Percentiles rank a stretch among this genome's conserved stretches.
These are phyloP conservation scores for Lymantria dispar DNA, from an alignment of 2,888 invertebrate species.

Conservation along the genomic window DNA sequence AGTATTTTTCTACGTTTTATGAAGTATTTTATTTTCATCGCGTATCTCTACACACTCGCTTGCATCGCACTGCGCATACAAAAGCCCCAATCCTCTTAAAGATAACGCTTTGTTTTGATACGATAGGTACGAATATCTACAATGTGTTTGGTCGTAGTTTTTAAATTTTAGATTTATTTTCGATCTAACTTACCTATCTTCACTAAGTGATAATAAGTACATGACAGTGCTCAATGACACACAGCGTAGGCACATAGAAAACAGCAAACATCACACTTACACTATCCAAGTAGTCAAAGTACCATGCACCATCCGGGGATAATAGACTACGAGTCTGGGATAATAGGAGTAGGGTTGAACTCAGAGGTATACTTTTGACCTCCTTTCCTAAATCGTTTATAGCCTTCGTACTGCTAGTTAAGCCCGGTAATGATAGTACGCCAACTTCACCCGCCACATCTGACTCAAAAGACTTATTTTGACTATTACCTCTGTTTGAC, in stretches of 20 bases:
- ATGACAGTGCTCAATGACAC: not conserved
- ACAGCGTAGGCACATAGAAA: constrained; percentile 39
- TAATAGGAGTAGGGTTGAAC: constrained; percentile 62
- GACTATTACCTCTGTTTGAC: constrained; percentile 44
- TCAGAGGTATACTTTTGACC: constrained; percentile 59
- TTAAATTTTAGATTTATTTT: not conserved
- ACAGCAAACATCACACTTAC: constrained; percentile 68
- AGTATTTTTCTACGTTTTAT: too few relatives aligned
- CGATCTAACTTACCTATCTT: too few relatives aligned
- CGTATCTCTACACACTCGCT: too few relatives aligned
- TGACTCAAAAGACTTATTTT: constrained; percentile 31
- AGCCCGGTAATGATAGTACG: constrained; percentile 61
- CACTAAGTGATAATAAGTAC: not conserved
- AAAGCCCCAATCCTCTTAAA: too few relatives aligned
- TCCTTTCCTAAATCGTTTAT: constrained; percentile 65
- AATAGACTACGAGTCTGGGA: constrained; percentile 65
- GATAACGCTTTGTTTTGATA: too few relatives aligned
- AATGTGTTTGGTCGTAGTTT: too few relatives aligned
- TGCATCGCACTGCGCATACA: too few relatives aligned
- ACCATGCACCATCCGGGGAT: constrained; percentile 71
- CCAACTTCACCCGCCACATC: constrained; percentile 58
- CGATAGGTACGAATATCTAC: too few relatives aligned
- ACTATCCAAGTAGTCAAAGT: constrained; percentile 74
- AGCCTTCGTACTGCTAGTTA: constrained; percentile 57
- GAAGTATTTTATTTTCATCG: too few relatives aligned